A percentile compares a stretch with the other conserved stretches of the same genome.
Evolutionary conservation across 2,888 invertebrate genomes (phyloP).

Genomic region (Oxycera nigricornis): DNA sequence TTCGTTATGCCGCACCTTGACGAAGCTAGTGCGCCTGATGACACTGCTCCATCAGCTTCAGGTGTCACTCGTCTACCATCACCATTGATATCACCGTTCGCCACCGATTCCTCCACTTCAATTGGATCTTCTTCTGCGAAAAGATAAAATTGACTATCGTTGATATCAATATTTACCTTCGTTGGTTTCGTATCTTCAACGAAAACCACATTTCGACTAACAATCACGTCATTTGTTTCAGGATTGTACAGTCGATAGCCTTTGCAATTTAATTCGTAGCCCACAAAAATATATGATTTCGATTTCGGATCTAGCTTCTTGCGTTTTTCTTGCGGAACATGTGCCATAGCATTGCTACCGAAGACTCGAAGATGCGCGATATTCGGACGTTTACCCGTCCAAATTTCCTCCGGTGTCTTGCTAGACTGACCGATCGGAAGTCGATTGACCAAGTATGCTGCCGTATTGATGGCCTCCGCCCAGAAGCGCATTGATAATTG

Average conservation of each 20-base stretch:
- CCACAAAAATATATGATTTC: conserved; percentile 11
- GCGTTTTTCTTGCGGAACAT: conserved; percentile 46
- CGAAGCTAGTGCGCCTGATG: no score
- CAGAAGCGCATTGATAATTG: not conserved
- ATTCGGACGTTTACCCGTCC: conserved; percentile 1
- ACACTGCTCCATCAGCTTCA: no score
- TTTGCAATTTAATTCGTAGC: conserved; percentile 2
- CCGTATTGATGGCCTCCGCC: conserved; percentile 11
- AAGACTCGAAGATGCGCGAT: conserved; percentile 5
- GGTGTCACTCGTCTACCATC: no score
- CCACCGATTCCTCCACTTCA: not conserved
- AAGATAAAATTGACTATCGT: not conserved
- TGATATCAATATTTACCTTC: not conserved
- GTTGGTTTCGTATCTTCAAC: conserved; percentile 17
- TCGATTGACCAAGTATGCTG: not conserved
- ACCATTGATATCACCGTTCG: no score
- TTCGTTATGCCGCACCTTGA: no score
- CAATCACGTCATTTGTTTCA: not conserved
- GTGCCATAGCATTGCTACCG: not conserved
- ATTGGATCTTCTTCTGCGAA: not conserved
- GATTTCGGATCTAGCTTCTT: conserved; percentile 45
- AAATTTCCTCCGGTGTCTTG: conserved; percentile 10
- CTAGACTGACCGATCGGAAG: not conserved
- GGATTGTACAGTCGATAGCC: conserved; percentile 4
- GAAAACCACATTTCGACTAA: conserved; percentile 30